Base-by-base conservation (phyloP, 2,888 invertebrate genomes). In the Acrocyrtus sp. region DNA sequence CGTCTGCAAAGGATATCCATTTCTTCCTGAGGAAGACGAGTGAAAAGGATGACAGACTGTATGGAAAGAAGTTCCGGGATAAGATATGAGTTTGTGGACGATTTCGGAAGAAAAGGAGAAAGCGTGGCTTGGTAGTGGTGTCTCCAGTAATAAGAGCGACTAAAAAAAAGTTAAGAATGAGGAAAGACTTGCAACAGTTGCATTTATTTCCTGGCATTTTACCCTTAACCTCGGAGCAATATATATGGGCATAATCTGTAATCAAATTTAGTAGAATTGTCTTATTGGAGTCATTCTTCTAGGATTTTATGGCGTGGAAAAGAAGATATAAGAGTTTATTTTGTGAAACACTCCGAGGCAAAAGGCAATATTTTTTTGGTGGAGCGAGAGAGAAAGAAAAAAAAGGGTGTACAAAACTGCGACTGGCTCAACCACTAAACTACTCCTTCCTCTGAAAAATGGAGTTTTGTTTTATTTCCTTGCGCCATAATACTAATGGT, bases 261-360 rank as follows among this genome's bases (percentile, higher is more conserved):
- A 82, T 82, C 82, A 82, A 82, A 82, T 82, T 82, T 82, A 82
- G 79, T 81, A 81, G 81, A 82, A 82, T 82, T 82, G 82, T 82
- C 81, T 82, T 81, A 78, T 77, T 76, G 77, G 73, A 76, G 68
- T 79, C 82, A 82, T 82, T 81, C 80, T 80, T 82, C 77, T 76
- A 62, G 76, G 78, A 78, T 81, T 82, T 82, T 82, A 82, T 82
- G 82, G 82, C 78, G 81, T 81, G 82, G 82, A 82, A 82, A 82
- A 82, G 82, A 82, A 82, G 82, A 82, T 82, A 82, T 81, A 82
- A n/a, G 81, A 82, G 80, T 82, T 82, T 82, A 82, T 82, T 82
- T 82, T 80, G 81, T 77, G 82, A 82, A 82, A 81, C 82, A 82
- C 81, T 81, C 80, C 58, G 45, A 61, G 60, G 29, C 50, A 29